These are phyloP conservation scores for Lycocorax pyrrhopterus DNA, from an alignment of 2,113 vertebrate genomes.

Conservation along the genomic window DNA sequence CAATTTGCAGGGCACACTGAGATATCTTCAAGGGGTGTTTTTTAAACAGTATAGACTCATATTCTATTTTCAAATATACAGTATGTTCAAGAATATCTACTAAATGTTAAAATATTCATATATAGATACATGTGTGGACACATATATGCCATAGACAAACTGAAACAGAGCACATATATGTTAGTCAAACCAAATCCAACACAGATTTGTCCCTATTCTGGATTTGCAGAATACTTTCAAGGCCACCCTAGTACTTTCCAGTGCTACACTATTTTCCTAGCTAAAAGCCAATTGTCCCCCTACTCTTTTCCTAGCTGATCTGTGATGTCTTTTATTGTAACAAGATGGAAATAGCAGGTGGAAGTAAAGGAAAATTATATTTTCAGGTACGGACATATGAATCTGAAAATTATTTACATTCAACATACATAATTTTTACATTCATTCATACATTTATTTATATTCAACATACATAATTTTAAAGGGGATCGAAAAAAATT, in stretches of 20 bases:
- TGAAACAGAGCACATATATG: background rate
- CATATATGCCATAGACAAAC: background rate
- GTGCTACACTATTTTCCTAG: background rate
- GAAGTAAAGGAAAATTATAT: background rate
- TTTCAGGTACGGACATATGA: background rate
- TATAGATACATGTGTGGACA: background rate
- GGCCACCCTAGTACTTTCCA: background rate
- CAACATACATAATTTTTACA: too few relatives aligned
- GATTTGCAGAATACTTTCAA: background rate
- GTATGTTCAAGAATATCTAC: background rate
- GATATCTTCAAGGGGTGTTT: background rate
- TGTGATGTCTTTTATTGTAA: background rate
- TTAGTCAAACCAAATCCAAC: background rate
- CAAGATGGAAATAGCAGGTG: background rate
- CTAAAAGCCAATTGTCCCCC: rapidly evolving
- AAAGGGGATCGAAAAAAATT: background rate
- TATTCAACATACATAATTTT: too few relatives aligned
- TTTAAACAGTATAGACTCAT: background rate
- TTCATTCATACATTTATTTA: too few relatives aligned
- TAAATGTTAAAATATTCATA: background rate
- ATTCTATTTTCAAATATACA: background rate
- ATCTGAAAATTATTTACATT: background rate
- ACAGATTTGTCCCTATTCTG: background rate
- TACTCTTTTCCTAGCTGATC: background rate
- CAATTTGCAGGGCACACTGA: background rate